Base-by-base conservation (phyloP, 1,140 invertebrate genomes). In the Neodiprion lecontei region DNA sequence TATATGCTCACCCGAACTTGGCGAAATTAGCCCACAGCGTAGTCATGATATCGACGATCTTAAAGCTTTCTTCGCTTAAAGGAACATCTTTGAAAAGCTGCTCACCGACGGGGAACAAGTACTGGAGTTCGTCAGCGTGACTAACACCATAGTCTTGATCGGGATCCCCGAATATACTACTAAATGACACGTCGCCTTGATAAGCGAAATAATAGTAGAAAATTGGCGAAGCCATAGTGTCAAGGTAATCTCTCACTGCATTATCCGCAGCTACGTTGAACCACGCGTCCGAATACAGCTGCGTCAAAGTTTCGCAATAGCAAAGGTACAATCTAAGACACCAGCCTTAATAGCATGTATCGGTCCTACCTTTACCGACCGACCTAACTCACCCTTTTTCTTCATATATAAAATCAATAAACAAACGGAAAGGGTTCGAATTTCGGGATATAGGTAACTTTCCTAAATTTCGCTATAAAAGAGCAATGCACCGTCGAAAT, bases 61-160 rank as follows among this genome's bases (percentile, higher is more conserved):
- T 79, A 4, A 88, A 79, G 78, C 92, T 91, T 23, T 87, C 79
- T 11, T 86, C 78, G 8, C 80, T 90, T 7, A 90, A 81, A 12
- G 80, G 77, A 1, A 80, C 85, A 67, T 90, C 87, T 1, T 88
- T 84, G 74, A 92, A 92, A 3, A 92, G 79, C 72, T 89, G 87
- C 72, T 90, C 88, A 0, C 87, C 88, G 48, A 94, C 91, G 0
- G 93, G 93, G 77, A 95, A 95, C 1, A 94, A 79, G 81, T 94
- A 94, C 79, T 93, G 92, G 21, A 94, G 84, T 72, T 95, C 94
- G 77, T 95, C 94, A 1, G 92, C 93, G 82, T 95, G 93, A 69
- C 91, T 92, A 0, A 94, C 92, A 47, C 93, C 93, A 76, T 93
- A 93, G 81, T 93, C 88, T 12, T 87, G 87, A 12, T 85, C 79